Conservation (phyloP, 2,797 vertebrate genomes). For the Antrozous pallidus region DNA sequence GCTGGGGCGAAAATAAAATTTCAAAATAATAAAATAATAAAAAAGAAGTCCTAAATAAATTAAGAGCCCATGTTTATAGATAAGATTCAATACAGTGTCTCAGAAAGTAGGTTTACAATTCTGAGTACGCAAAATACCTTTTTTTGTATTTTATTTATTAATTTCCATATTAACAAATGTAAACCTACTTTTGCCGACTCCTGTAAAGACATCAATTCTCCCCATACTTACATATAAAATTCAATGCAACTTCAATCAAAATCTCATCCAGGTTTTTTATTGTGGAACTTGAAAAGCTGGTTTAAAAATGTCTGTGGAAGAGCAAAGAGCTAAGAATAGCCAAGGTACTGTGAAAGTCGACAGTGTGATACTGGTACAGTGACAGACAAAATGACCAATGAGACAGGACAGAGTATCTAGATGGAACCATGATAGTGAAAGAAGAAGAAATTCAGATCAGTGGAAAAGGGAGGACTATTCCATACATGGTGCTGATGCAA, state of each 20-base stretch:
- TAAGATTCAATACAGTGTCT: not conserved
- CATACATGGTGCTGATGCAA: not conserved
- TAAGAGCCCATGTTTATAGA: not conserved
- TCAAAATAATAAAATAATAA: too few relatives aligned
- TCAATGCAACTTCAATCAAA: conserved; percentile 19
- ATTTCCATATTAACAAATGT: not conserved
- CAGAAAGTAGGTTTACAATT: not conserved
- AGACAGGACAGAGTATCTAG: not conserved
- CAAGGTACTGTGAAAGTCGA: not conserved
- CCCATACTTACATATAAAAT: not conserved
- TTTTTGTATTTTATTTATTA: not conserved
- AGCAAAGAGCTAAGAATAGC: not conserved
- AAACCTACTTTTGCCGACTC: not conserved
- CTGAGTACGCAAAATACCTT: not conserved
- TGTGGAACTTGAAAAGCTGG: not conserved
- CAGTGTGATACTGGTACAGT: not conserved
- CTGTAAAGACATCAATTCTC: not conserved
- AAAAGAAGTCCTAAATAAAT: conserved; percentile 17
- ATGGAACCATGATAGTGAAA: not conserved
- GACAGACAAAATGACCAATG: not conserved
- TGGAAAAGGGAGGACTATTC: not conserved
- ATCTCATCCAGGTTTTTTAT: not conserved
- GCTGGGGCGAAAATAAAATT: too few relatives aligned
- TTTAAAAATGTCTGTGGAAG: not conserved
- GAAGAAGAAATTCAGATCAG: not conserved